Percentiles rank a stretch among this genome's conserved stretches.
Conservation (phyloP, 1,140 invertebrate genomes). For the Bombus impatiens region DNA sequence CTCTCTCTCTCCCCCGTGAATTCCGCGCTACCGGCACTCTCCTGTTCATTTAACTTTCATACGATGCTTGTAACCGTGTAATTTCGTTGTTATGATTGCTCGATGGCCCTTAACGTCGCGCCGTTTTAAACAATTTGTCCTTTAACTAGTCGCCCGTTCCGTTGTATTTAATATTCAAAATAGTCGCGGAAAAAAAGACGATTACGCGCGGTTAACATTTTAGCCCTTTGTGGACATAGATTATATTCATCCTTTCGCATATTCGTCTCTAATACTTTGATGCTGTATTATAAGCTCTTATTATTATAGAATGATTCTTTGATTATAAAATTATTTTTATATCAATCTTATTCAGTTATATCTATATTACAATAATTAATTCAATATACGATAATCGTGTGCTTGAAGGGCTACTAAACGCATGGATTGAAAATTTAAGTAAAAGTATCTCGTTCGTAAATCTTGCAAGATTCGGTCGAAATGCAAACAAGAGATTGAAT, state of each 20-base stretch:
- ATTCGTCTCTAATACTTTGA: background rate
- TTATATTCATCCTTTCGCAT: background rate
- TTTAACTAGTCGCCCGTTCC: conserved; percentile 11
- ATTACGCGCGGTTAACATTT: background rate
- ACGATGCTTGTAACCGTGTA: conserved; percentile 38
- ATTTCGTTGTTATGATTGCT: conserved; percentile 52
- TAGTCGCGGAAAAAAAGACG: background rate
- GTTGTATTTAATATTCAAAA: conserved; percentile 21
- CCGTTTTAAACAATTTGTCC: conserved; percentile 43
- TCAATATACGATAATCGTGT: background rate
- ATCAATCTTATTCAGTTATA: background rate
- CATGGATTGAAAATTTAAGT: background rate
- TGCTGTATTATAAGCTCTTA: too few species aligned
- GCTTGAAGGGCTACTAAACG: background rate
- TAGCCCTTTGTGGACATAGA: background rate
- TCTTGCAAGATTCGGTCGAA: background rate
- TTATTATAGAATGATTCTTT: background rate
- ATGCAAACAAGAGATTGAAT: background rate
- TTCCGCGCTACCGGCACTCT: background rate
- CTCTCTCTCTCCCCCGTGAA: background rate
- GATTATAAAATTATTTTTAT: background rate
- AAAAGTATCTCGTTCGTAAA: background rate
- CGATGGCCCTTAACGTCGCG: conserved; percentile 38
- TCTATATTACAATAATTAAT: background rate
- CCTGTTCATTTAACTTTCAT: conserved; percentile 49